A percentile compares a stretch with the other conserved stretches of the same genome.
phyloP scores from a whole-genome alignment of 2,113 vertebrate species.

The Solea senegalensis region DNA sequence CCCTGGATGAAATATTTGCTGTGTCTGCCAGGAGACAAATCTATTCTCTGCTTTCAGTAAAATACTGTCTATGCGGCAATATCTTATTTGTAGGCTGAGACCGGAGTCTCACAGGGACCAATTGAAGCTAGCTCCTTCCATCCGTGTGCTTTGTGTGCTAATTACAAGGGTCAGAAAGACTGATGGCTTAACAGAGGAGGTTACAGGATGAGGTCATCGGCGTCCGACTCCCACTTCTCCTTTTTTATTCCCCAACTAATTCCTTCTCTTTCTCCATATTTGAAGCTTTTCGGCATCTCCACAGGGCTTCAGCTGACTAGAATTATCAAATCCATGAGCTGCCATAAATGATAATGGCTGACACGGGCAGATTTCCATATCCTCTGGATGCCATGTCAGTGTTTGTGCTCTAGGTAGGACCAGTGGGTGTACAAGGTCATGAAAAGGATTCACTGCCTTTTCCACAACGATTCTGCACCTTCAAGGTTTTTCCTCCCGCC shows the following conservation, averaged over 20 bases:
- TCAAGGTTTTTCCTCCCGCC: background rate
- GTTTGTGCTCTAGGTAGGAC: constrained; percentile 57
- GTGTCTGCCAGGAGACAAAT: constrained; percentile 79
- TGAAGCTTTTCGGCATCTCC: constrained; percentile 10
- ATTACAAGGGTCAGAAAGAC: constrained; percentile 78
- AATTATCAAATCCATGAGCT: constrained; percentile 45
- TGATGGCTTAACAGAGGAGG: constrained; percentile 76
- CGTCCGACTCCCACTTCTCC: constrained; percentile 23
- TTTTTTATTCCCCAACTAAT: background rate
- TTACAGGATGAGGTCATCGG: constrained; percentile 61
- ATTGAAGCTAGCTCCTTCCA: constrained; percentile 69
- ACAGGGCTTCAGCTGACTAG: constrained; percentile 16
- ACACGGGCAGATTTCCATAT: constrained; percentile 45
- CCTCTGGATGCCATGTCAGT: constrained; percentile 36
- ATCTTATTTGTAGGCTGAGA: constrained; percentile 77
- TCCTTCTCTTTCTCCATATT: constrained; percentile 23
- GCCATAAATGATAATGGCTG: constrained; percentile 39
- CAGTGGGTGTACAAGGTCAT: constrained; percentile 45
- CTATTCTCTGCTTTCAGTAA: constrained; percentile 75
- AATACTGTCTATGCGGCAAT: constrained; percentile 79
- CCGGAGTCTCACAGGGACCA: constrained; percentile 78
- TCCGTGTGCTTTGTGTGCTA: constrained; percentile 78
- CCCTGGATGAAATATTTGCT: constrained; percentile 77
- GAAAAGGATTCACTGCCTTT: constrained; percentile 45
- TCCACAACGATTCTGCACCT: constrained; percentile 1